A percentile compares a stretch with the other conserved stretches of the same genome.
These are phyloP conservation scores for Siniperca scherzeri DNA, from an alignment of 2,797 vertebrate species.

Conservation along the genomic window DNA sequence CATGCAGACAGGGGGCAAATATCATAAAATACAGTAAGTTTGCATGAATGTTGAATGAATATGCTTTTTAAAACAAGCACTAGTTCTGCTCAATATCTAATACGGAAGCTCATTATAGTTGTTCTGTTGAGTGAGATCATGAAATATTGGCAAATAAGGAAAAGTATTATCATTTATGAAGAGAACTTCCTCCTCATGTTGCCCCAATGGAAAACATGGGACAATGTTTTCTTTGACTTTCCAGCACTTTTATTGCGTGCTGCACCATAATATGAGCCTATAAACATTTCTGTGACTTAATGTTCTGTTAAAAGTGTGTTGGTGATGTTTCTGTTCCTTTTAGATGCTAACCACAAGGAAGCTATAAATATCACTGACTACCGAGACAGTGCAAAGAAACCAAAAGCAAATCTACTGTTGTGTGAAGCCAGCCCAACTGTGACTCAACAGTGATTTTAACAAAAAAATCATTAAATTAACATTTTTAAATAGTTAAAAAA, in stretches of 20 bases:
- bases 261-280: background rate
- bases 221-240: conserved; percentile 8
- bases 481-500: background rate
- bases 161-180: conserved; percentile 8
- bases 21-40: conserved; percentile 8
- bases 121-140: background rate
- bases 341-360: conserved; percentile 38
- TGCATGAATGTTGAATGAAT: background rate
- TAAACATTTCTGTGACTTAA: conserved; percentile 19
- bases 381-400: background rate
- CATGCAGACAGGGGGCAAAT: background rate
- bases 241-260: conserved; percentile 27
- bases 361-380: conserved; percentile 41
- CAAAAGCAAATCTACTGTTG: conserved; percentile 5
- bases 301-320: background rate
- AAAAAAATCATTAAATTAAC: background rate
- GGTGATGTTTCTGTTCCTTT: conserved; percentile 45
- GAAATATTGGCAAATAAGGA: background rate
- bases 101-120: conserved; percentile 12
- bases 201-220: background rate
- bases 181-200: conserved; percentile 51
- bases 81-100: background rate
- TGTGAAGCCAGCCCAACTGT: conserved; percentile 16
- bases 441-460: background rate
- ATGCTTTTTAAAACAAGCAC: background rate